Evolutionary conservation across 2,113 vertebrate species (phyloP).

Genomic region (Oreochromis aureus): DNA sequence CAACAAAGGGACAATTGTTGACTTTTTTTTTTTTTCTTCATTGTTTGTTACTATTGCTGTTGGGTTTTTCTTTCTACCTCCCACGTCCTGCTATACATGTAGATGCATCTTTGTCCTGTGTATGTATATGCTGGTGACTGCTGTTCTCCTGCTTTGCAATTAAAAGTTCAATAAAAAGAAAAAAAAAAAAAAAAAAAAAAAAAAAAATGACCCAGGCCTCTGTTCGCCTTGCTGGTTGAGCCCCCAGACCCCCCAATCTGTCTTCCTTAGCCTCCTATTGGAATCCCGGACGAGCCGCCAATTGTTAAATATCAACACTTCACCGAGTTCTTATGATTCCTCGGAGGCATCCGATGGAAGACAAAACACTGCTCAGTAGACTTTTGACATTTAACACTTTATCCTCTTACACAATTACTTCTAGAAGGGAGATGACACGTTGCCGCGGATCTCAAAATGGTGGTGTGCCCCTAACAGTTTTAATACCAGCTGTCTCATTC

Average conservation of each 20-base stretch:
- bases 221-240: not conserved
- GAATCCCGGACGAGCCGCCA: not conserved
- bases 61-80: too few species aligned
- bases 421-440: fast-evolving
- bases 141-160: too few species aligned
- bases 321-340: too few species aligned
- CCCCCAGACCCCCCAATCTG: not conserved
- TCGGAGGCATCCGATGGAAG: too few species aligned
- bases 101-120: too few species aligned
- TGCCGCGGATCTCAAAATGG: not conserved
- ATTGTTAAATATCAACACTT: not conserved
- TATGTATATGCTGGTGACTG: too few species aligned
- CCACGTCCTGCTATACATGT: too few species aligned
- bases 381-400: not conserved
- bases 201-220: not conserved
- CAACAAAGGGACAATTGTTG: too few species aligned
- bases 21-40: too few species aligned
- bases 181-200: too few species aligned
- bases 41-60: too few species aligned
- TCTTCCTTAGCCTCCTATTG: not conserved
- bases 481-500: not conserved
- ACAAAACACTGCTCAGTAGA: not conserved
- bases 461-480: not conserved
- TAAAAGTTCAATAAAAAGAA: too few species aligned
- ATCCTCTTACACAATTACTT: not conserved